phyloP scores from a whole-genome alignment of 2,888 invertebrate genomes.

The Dolichomitus sp. region DNA sequence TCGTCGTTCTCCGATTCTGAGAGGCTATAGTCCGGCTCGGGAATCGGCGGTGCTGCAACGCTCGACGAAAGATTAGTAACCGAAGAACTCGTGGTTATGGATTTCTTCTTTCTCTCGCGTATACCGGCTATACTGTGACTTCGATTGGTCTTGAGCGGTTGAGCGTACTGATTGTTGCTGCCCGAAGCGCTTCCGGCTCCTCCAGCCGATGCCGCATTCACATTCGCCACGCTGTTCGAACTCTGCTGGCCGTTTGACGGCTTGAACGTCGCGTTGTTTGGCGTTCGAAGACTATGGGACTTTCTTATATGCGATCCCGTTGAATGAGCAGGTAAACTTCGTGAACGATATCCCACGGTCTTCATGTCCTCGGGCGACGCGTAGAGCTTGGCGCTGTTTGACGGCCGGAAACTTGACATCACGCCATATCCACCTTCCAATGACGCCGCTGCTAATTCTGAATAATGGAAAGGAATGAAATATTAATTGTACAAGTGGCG shows the following conservation, averaged over 20 bases:
- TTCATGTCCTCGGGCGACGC: conserved; percentile 95
- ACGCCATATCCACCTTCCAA: conserved; percentile 87
- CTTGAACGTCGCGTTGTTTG: conserved; percentile 86
- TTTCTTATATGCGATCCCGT: conserved; percentile 89
- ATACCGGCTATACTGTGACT: conserved; percentile 83
- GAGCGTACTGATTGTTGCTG: conserved; percentile 88
- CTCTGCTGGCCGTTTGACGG: conserved; percentile 76
- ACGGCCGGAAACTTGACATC: conserved; percentile 96
- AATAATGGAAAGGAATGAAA: conserved; percentile 30
- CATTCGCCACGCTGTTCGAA: conserved; percentile 70
- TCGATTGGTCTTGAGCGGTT: conserved; percentile 87
- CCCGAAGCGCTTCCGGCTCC: conserved; percentile 66
- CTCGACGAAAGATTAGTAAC: conserved; percentile 83
- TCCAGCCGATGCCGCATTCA: conserved; percentile 67
- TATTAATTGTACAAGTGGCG: not conserved
- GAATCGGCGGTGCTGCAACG: conserved; percentile 91
- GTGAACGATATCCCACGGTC: conserved; percentile 90
- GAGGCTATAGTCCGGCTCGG: conserved; percentile 96
- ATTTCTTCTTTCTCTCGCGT: conserved; percentile 85
- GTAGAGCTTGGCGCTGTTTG: conserved; percentile 94
- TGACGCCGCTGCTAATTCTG: conserved; percentile 85
- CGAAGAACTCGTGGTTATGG: conserved; percentile 84
- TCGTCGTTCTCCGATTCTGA: conserved; percentile 94
- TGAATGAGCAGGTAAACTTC: conserved; percentile 87
- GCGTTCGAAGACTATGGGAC: conserved; percentile 88